Evolutionary conservation across 2,797 vertebrate species (phyloP), one percentile per base, ranked within the genome.

Genomic region (Leuciscus waleckii): DNA sequence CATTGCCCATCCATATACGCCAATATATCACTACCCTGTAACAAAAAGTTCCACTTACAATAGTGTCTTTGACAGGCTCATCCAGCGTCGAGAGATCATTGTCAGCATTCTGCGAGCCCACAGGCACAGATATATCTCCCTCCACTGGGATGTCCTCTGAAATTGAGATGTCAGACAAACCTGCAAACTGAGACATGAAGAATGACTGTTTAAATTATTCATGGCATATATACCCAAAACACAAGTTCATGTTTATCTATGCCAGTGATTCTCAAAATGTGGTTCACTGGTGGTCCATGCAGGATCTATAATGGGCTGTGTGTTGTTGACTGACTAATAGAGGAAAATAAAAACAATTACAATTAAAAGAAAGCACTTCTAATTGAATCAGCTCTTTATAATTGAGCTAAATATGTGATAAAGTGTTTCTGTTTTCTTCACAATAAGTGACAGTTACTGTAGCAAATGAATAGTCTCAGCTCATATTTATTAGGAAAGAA

Each of bases 41-140:
- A 43, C 11, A 35, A 26, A 81, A 8, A 7, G 8, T 35, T 85
- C 39, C 43, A 95, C 96, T 95, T 93, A 97, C 97, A 19, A 99
- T 96, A 4, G 98, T 99, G 29, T 97, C 97, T 82, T 92, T 97
- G 86, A 99, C 98, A 0, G 98, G 98, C 89, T 99, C 98, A 54
- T 99, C 98, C 89, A 99, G 90, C 0, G 98, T 99, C 26, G 97
- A 99, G 83, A 91, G 94, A 87, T 97, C 97, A 11, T 98, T 96
- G 0, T 99, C 97, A 0, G 92, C 92, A 21, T 92, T 89, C 2
- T 67, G 88, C 1, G 96, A 91, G 37, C 92, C 92, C 0, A 97
- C 80, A 0, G 98, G 97, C 11, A 98, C 96, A 0, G 96, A 95
- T 74, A 99, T 99, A 87, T 99, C 96, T 5, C 98, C 98, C 90